These are phyloP conservation scores for Entomobrya multifasciata DNA, from an alignment of 2,888 invertebrate species.

Conservation along the genomic window DNA sequence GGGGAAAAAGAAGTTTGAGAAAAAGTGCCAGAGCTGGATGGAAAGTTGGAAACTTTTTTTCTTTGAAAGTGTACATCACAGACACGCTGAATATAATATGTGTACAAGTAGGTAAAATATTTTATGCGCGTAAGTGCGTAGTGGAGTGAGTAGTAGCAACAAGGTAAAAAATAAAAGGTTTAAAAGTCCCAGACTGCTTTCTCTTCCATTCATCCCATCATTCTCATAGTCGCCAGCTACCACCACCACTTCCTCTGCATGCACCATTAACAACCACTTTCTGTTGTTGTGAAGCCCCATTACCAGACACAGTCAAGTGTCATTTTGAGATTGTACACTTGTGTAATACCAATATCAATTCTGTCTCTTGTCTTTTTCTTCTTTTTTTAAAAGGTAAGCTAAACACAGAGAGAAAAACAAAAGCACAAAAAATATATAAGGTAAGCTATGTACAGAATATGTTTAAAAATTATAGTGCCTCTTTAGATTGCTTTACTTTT, in stretches of 20 bases:
- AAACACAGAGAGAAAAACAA: not conserved
- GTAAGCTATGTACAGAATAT: not conserved
- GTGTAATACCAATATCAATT: slow-evolving; percentile 63
- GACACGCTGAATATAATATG: too few relatives aligned
- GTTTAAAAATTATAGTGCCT: too few relatives aligned
- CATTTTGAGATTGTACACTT: slow-evolving; percentile 54
- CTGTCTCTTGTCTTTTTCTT: not conserved
- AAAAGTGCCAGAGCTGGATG: slow-evolving; percentile 26
- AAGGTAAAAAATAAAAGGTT: not conserved
- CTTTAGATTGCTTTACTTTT: too few relatives aligned
- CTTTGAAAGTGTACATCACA: too few relatives aligned
- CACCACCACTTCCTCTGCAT: slow-evolving; percentile 28
- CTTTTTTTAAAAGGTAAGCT: not conserved
- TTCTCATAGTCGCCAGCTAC: too few relatives aligned
- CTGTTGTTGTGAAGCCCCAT: slow-evolving; percentile 26
- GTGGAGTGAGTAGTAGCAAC: not conserved
- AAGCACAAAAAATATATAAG: not conserved
- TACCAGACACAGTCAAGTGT: slow-evolving; percentile 16
- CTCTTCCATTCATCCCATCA: too few relatives aligned
- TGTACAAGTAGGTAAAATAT: slow-evolving; percentile 29
- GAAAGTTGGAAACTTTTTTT: too few relatives aligned
- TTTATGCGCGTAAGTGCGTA: not conserved
- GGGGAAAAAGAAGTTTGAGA: slow-evolving; percentile 47
- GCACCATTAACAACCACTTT: slow-evolving; percentile 64
- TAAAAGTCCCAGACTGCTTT: slow-evolving; percentile 22